These are phyloP conservation scores for Sander lucioperca DNA, from an alignment of 2,113 vertebrate species.

Conservation along the genomic window DNA sequence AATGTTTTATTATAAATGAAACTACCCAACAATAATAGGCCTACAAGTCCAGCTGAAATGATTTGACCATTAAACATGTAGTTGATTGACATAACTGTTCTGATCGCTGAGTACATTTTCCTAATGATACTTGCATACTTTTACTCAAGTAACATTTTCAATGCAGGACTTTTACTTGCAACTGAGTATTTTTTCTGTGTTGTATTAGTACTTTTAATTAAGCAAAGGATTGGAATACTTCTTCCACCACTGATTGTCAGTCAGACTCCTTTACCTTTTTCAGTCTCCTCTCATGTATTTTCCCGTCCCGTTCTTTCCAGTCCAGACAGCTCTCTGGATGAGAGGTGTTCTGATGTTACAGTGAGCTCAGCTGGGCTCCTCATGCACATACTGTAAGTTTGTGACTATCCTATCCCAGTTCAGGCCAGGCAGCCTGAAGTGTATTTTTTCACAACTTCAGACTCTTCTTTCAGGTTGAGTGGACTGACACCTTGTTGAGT, in stretches of 20 bases:
- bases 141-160: no score
- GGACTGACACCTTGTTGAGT: not conserved
- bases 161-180: no score
- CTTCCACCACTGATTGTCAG: not conserved
- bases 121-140: no score
- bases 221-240: no score
- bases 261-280: slow-evolving; percentile 32
- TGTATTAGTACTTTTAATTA: no score
- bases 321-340: slow-evolving; percentile 16
- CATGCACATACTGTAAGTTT: slow-evolving; percentile 44
- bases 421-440: slow-evolving; percentile 17
- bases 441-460: not conserved
- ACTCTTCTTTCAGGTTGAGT: slow-evolving; percentile 1
- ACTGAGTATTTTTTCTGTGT: no score
- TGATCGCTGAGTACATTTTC: no score
- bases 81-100: no score
- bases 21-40: no score
- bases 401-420: slow-evolving; percentile 30
- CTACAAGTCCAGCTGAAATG: no score
- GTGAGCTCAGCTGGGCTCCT: slow-evolving; percentile 56
- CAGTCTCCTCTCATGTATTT: not conserved
- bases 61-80: no score
- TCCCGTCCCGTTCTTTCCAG: slow-evolving; percentile 3
- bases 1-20: no score
- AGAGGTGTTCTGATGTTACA: slow-evolving; percentile 6